These are phyloP conservation scores for Corbicula japonica DNA, from an alignment of 2,888 invertebrate genomes.

Conservation along the genomic window DNA sequence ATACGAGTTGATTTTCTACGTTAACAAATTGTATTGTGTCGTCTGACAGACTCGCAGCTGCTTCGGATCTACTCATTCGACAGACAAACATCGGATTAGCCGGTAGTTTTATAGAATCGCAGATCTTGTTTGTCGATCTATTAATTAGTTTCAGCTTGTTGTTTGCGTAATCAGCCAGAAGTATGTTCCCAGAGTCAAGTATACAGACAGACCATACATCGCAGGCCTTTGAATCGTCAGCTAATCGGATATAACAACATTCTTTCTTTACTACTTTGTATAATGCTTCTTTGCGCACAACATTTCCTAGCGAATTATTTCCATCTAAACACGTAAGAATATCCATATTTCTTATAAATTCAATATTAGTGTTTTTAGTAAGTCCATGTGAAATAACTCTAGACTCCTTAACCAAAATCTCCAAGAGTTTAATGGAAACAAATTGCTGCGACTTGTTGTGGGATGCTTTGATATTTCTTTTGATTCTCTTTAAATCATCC, in stretches of 20 bases:
- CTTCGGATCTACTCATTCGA: constrained; percentile 1
- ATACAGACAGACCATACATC: constrained; percentile 8
- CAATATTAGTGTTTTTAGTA: too few relatives aligned
- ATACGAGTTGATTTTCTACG: neutral
- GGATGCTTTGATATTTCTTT: too few relatives aligned
- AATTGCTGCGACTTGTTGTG: too few relatives aligned
- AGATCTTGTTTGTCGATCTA: constrained; percentile 2
- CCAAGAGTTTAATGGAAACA: too few relatives aligned
- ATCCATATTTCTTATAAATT: neutral
- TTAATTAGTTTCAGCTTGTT: constrained; percentile 2
- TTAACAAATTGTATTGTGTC: neutral
- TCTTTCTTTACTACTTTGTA: neutral
- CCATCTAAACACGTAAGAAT: neutral
- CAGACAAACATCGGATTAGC: neutral
- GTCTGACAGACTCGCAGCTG: neutral
- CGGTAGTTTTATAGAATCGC: neutral
- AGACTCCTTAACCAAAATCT: too few relatives aligned
- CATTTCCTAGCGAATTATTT: neutral
- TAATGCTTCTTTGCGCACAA: neutral
- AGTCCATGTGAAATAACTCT: too few relatives aligned
- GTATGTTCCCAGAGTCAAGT: constrained; percentile 2
- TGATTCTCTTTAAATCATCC: too few relatives aligned
- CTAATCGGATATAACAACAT: neutral
- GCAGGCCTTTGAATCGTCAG: neutral
- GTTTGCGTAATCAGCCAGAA: constrained; percentile 2